Evolutionary conservation across 2,797 vertebrate species (phyloP).

Genomic region (Monodelphis domestica): DNA sequence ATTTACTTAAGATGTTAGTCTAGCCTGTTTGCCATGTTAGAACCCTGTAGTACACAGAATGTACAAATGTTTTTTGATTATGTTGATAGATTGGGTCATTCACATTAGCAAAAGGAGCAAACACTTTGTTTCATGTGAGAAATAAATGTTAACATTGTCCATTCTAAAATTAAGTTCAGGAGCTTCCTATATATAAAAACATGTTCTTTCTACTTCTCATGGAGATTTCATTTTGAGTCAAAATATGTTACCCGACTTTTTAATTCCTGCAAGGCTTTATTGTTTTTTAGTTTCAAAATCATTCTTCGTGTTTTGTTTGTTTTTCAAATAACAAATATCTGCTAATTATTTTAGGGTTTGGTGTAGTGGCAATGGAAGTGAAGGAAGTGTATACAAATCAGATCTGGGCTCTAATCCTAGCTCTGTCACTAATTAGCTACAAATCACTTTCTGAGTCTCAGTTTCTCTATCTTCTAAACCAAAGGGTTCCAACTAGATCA

Average conservation of each 20-base stretch:
- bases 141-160: background rate
- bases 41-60: background rate
- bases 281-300: background rate
- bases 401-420: background rate
- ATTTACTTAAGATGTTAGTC: background rate
- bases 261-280: background rate
- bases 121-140: background rate
- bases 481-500: background rate
- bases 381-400: background rate
- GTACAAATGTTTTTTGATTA: background rate
- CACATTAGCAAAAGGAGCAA: background rate
- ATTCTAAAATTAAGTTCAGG: background rate
- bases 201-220: background rate
- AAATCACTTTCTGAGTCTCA: background rate
- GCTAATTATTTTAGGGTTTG: background rate
- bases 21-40: background rate
- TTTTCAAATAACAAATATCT: background rate
- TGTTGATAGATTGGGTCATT: background rate
- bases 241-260: too few relatives aligned
- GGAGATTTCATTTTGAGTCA: background rate
- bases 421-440: background rate
- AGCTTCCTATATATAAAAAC: background rate
- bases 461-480: background rate
- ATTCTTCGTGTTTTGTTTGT: background rate
- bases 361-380: background rate